A percentile compares a stretch with the other conserved stretches of the same genome.
Evolutionary conservation across 2,113 vertebrate species (phyloP).

Genomic region (Colinus virginianus): DNA sequence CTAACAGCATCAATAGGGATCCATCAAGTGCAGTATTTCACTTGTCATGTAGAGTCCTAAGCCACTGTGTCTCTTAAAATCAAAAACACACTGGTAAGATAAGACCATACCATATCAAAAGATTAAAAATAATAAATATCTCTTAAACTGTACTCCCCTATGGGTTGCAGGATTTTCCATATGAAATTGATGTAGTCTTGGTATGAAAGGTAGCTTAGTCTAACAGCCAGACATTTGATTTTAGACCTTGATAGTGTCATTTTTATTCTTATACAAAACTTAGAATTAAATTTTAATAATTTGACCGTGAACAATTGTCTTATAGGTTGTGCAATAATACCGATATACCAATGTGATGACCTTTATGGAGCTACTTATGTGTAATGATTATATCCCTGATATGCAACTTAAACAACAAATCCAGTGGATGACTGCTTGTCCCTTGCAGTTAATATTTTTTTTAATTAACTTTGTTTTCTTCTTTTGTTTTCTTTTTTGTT

Average conservation of each 20-base stretch:
- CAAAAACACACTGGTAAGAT: background rate
- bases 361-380: background rate
- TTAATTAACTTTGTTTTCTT: background rate
- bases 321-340: background rate
- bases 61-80: background rate
- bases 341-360: background rate
- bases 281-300: background rate
- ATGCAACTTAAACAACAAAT: background rate
- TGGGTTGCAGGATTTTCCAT: background rate
- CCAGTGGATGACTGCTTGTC: constrained; percentile 1
- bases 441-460: background rate
- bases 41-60: background rate
- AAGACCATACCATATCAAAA: background rate
- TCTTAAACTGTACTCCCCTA: background rate
- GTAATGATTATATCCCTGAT: background rate
- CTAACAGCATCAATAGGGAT: background rate
- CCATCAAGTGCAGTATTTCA: background rate
- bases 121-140: background rate
- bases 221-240: background rate
- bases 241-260: constrained; percentile 48
- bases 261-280: background rate
- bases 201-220: background rate
- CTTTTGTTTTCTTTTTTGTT: background rate
- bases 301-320: background rate
- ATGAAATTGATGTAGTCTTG: background rate